Conservation (phyloP, 35 echinoderm and acorn worm species). For the Lytechinus variegatus region DNA sequence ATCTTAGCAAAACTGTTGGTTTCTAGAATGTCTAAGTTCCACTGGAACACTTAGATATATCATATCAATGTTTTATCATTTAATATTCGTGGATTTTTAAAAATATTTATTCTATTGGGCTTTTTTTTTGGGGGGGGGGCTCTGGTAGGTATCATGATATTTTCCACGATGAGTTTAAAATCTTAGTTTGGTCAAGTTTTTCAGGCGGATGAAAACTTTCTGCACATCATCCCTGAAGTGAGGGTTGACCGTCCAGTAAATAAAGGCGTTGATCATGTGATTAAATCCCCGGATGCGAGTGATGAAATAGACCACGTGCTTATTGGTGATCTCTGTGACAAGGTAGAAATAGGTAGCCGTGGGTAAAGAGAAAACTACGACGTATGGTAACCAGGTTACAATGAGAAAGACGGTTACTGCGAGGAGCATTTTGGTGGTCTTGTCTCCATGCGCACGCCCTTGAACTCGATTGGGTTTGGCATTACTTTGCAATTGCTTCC, state of each 20-base stretch:
- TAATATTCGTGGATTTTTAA: too few species aligned
- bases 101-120: too few species aligned
- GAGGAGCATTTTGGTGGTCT: constrained; percentile 8
- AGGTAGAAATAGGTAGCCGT: neutral
- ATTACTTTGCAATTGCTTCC: neutral
- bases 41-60: too few species aligned
- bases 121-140: too few species aligned
- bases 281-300: neutral
- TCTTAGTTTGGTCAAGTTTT: neutral
- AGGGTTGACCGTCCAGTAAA: constrained; percentile 3
- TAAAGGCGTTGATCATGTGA: constrained; percentile 28
- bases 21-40: too few species aligned
- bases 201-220: neutral
- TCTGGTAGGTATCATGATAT: too few species aligned
- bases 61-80: too few species aligned
- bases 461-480: neutral
- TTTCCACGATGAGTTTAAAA: too few species aligned
- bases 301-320: neutral
- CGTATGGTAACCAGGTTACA: neutral
- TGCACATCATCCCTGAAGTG: neutral
- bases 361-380: neutral
- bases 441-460: neutral
- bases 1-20: too few species aligned
- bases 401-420: neutral
- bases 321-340: neutral